phyloP scores from a whole-genome alignment of 2,888 invertebrate genomes.

The Bellardia bayeri region DNA sequence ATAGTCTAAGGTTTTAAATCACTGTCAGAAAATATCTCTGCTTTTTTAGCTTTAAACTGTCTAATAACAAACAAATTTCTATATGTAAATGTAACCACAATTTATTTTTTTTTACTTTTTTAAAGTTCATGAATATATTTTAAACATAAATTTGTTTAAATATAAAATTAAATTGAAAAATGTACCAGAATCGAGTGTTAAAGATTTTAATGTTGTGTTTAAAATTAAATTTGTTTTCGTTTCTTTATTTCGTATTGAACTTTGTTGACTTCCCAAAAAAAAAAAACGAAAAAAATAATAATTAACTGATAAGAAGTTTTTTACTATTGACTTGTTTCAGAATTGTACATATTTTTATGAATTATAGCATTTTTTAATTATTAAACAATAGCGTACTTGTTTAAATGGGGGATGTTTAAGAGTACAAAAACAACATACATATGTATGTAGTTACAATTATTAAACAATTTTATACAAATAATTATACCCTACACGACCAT shows the following conservation, averaged over 20 bases:
- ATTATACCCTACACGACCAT: too few relatives aligned
- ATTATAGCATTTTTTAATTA: conserved; percentile 28
- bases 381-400: not conserved
- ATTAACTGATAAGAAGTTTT: conserved; percentile 64
- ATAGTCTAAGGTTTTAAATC: not conserved
- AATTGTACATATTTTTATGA: conserved; percentile 16
- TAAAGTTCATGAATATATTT: conserved; percentile 37
- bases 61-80: not conserved
- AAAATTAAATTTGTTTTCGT: conserved; percentile 54
- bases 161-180: conserved; percentile 14
- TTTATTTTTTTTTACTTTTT: not conserved
- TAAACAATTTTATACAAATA: too few relatives aligned
- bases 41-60: not conserved
- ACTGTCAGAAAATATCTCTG: not conserved
- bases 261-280: conserved; percentile 65
- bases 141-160: conserved; percentile 10
- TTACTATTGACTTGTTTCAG: conserved; percentile 27
- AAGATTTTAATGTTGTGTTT: conserved; percentile 31
- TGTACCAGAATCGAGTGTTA: conserved; percentile 6
- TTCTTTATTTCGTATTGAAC: conserved; percentile 52
- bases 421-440: too few relatives aligned
- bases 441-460: too few relatives aligned
- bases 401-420: not conserved
- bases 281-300: not conserved
- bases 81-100: not conserved